phyloP scores from a whole-genome alignment of 2,113 vertebrate species.

The Myotis yumanensis region DNA sequence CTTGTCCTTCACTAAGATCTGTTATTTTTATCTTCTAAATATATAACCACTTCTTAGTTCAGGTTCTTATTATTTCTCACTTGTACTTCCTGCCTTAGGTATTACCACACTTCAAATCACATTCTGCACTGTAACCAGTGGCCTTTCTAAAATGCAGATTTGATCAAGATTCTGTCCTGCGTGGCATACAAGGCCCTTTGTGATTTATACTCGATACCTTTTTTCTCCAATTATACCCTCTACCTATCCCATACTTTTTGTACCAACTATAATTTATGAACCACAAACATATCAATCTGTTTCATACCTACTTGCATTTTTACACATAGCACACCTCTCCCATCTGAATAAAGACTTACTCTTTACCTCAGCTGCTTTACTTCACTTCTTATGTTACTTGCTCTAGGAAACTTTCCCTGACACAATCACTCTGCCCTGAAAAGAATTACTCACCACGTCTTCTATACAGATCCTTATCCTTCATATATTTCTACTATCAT shows the following conservation, averaged over 20 bases:
- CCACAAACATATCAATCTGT: not conserved
- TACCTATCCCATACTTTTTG: not conserved
- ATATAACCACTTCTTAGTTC: not conserved
- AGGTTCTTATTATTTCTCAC: not conserved
- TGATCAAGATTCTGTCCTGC: not conserved
- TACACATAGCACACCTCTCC: not conserved
- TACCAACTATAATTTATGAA: not conserved
- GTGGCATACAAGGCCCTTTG: not conserved
- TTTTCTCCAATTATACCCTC: not conserved
- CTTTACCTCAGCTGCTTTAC: not conserved
- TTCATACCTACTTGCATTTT: not conserved
- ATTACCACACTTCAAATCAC: not conserved
- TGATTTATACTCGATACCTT: not conserved
- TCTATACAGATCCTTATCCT: not conserved
- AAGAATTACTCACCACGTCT: not conserved
- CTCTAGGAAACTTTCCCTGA: not conserved
- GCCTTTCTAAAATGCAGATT: not conserved
- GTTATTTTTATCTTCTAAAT: not conserved
- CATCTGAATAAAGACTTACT: not conserved
- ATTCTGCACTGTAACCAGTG: not conserved
- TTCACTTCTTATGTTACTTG: not conserved
- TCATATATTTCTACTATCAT: not conserved
- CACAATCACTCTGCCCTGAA: not conserved
- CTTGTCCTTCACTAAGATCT: not conserved
- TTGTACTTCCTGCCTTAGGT: not conserved